Conservation (phyloP, 1,140 invertebrate genomes). For the Orussus abietinus region DNA sequence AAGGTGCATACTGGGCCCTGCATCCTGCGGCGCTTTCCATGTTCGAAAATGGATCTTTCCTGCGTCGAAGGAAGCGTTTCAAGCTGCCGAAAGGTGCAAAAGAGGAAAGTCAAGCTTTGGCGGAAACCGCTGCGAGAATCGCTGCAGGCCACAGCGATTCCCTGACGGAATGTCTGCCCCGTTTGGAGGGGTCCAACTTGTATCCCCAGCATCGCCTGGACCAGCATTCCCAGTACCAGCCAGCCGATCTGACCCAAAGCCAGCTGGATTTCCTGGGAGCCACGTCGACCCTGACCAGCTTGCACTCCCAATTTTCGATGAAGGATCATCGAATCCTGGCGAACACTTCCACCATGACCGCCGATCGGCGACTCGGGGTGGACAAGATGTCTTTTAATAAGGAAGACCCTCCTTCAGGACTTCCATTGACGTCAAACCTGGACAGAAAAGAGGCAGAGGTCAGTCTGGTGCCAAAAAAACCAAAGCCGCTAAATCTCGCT, state of each 20-base stretch:
- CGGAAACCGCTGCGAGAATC: conserved; percentile 17
- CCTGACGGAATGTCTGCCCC: background rate
- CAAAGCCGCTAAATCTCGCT: conserved; percentile 1
- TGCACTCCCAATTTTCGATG: too few species aligned
- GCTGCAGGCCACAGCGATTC: conserved; percentile 8
- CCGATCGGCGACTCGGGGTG: too few species aligned
- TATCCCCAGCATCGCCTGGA: conserved; percentile 3
- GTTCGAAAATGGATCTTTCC: conserved; percentile 91
- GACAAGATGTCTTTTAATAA: too few species aligned
- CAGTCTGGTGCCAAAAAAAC: background rate
- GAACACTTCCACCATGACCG: too few species aligned
- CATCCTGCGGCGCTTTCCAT: conserved; percentile 88
- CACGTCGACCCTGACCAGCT: conserved; percentile 12
- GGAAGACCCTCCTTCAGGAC: background rate
- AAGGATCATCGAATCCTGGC: background rate
- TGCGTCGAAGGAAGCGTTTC: conserved; percentile 86
- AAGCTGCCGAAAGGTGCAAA: conserved; percentile 52
- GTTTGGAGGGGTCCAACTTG: background rate
- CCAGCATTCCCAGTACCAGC: conserved; percentile 7
- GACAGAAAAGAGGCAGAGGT: background rate
- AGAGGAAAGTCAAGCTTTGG: conserved; percentile 16
- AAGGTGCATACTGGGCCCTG: conserved; percentile 88
- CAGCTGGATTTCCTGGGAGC: conserved; percentile 17
- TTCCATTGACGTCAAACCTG: too few species aligned
- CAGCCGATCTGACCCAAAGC: conserved; percentile 13